phyloP scores from a whole-genome alignment of 2,888 invertebrate genomes.

The Calameuta filiformis region DNA sequence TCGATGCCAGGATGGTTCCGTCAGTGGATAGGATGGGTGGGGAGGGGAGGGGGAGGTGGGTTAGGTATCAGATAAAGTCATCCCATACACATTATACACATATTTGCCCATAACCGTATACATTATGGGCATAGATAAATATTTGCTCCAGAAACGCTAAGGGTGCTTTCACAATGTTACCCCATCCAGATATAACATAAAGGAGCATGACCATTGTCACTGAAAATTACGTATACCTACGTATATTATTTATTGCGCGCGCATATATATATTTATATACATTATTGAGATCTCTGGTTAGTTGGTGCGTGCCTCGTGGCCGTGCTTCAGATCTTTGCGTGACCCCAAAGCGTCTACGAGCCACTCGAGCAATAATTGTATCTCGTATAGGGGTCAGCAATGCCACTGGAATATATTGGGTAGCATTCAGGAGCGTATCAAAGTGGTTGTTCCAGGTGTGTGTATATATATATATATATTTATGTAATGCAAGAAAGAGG shows the following conservation, averaged over 20 bases:
- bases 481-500: not conserved
- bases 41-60: not conserved
- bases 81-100: not conserved
- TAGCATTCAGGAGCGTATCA: constrained; percentile 4
- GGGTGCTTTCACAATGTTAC: not conserved
- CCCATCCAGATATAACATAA: not conserved
- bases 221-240: not conserved
- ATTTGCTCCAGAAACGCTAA: not conserved
- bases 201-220: not conserved
- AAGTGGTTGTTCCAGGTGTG: not conserved
- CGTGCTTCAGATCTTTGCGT: constrained; percentile 44
- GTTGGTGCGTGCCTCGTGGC: constrained; percentile 41
- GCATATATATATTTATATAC: constrained; percentile 12
- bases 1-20: constrained; percentile 33
- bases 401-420: constrained; percentile 29
- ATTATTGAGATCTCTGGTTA: constrained; percentile 34
- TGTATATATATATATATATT: not conserved
- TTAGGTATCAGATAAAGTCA: not conserved
- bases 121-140: not conserved
- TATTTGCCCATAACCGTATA: not conserved
- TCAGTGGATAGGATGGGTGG: not conserved
- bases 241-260: not conserved
- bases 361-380: constrained; percentile 38
- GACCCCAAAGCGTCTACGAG: constrained; percentile 39
- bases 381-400: constrained; percentile 34